phyloP scores from a whole-genome alignment of 2,797 vertebrate species.

The Macropus fuliginosus region DNA sequence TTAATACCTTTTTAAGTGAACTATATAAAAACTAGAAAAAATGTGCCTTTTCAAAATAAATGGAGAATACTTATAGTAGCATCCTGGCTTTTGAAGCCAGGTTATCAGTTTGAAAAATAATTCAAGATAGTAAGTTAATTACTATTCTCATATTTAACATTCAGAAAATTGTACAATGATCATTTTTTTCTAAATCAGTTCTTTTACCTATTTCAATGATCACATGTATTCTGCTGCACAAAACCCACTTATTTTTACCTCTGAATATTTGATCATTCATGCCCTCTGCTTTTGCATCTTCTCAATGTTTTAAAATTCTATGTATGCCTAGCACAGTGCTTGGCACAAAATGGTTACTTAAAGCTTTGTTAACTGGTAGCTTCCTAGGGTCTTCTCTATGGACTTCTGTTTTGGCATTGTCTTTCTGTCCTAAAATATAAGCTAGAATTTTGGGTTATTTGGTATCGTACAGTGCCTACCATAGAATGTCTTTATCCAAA shows the following conservation, averaged over 20 bases:
- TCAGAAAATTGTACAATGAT: slow-evolving; percentile 68
- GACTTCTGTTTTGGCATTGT: neutral
- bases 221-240: neutral
- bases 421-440: slow-evolving; percentile 22
- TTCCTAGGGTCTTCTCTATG: slow-evolving; percentile 25
- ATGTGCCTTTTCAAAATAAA: slow-evolving; percentile 62
- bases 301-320: slow-evolving; percentile 1
- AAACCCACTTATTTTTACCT: neutral
- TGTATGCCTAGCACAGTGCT: neutral
- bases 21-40: slow-evolving; percentile 67
- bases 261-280: slow-evolving; percentile 39
- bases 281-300: neutral
- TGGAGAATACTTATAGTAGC: slow-evolving; percentile 59
- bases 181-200: slow-evolving; percentile 6
- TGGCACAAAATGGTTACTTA: neutral
- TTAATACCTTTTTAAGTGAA: slow-evolving; percentile 61
- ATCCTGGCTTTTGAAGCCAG: slow-evolving; percentile 66
- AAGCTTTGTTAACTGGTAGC: neutral
- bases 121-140: slow-evolving; percentile 62
- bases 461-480: neutral
- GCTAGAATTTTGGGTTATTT: neutral
- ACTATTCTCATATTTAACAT: slow-evolving; percentile 78
- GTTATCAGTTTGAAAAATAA: slow-evolving; percentile 77
- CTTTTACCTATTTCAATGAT: slow-evolving; percentile 6
- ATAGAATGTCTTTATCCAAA: slow-evolving; percentile 1